Base-by-base conservation (phyloP, 2,113 vertebrate species). In the Semicossyphus pulcher region DNA sequence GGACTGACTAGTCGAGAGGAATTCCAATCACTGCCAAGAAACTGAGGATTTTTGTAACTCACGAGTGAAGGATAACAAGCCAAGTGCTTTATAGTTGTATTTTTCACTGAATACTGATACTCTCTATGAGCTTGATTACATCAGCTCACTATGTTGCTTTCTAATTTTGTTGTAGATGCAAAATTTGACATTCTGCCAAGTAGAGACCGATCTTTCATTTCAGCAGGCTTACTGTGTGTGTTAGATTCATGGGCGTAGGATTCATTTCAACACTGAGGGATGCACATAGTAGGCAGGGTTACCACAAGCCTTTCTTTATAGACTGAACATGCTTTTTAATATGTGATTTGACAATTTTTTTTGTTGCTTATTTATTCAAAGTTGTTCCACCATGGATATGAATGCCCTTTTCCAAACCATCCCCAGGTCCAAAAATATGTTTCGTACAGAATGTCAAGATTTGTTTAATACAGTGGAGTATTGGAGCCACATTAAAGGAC, bases 1-100 rank as follows among this genome's bases (percentile, higher is more conserved):
- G 57, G 73, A 44, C 31, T 36, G 32, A 48, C 26, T 18, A 37
- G 70, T 44, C 0, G 7, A 56, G 25, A 47, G 15, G 48, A 80
- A 51, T 25, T 41, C 9, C n/a, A 25, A 26, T 18, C 12, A 7
- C 20, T 78, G 47, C 49, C 51, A 76, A 72, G 34, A 71, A 48
- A 47, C 32, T 54, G 7, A 54, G n/a, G 21, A 25, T 51, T 36
- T 74, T 56, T 29, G 0, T 16, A 39, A 54, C 18, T 56, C 23
- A 80, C 28, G n/a, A 37, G 15, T 63, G 21, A 49, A 2, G 1
- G 23, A 53, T 54, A 37, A 41, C 3, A 39, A 56, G 51, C 28
- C 59, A 60, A 48, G 31, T 20, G 26, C 8, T 44, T 10, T 21
- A 1, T 32, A 59, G 57, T 36, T 67, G 23, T 11, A 57, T 62